Conservation (phyloP, 2,888 invertebrate species). For the Hipparchia sbordonii region DNA sequence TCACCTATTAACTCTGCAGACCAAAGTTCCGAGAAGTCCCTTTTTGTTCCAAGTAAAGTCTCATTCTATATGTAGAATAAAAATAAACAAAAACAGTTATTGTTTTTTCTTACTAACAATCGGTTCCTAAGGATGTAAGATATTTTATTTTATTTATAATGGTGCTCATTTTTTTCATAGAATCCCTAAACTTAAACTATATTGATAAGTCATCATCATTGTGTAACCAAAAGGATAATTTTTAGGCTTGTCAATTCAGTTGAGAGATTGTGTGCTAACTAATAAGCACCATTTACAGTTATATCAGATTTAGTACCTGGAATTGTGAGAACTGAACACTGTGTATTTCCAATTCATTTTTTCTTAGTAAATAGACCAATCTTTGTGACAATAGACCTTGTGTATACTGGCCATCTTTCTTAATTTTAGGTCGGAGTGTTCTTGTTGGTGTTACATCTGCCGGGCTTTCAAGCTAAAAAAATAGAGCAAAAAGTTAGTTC, state of each 20-base stretch:
- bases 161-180: too few species aligned
- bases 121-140: too few species aligned
- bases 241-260: too few species aligned
- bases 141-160: too few species aligned
- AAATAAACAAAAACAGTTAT: background rate
- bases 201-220: too few species aligned
- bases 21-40: slow-evolving; percentile 71
- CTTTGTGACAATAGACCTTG: slow-evolving; percentile 76
- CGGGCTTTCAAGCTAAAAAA: slow-evolving; percentile 70
- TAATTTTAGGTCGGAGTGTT: slow-evolving; percentile 65
- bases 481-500: background rate
- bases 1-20: slow-evolving; percentile 69
- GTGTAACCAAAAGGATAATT: too few species aligned
- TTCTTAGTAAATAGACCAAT: slow-evolving; percentile 69
- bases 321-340: slow-evolving; percentile 71
- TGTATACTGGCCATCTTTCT: slow-evolving; percentile 66
- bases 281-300: too few species aligned
- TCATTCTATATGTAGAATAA: slow-evolving; percentile 56
- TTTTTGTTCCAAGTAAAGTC: slow-evolving; percentile 58
- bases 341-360: slow-evolving; percentile 74
- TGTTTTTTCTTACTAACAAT: too few species aligned
- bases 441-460: slow-evolving; percentile 72
- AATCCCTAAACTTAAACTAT: too few species aligned
- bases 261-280: too few species aligned
- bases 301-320: slow-evolving; percentile 54